phyloP scores from a whole-genome alignment of 2,113 vertebrate species.

The Neomonachus schauinslandi region DNA sequence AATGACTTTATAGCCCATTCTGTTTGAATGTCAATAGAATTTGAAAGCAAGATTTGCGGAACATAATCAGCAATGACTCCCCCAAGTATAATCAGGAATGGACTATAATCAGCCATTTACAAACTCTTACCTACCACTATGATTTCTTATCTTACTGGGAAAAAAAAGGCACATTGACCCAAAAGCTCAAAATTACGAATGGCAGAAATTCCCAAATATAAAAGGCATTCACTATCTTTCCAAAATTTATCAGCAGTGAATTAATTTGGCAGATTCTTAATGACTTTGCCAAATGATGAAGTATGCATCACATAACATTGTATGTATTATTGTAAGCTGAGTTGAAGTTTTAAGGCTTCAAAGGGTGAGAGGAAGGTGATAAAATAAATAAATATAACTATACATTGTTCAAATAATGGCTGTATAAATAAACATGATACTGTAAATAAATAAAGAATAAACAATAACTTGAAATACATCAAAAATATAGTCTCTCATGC shows the following conservation, averaged over 20 bases:
- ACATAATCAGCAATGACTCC: constrained; percentile 64
- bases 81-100: constrained; percentile 63
- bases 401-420: not conserved
- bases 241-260: constrained; percentile 28
- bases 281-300: constrained; percentile 23
- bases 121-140: constrained; percentile 61
- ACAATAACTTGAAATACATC: not conserved
- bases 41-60: constrained; percentile 66
- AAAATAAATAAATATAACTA: not conserved
- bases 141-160: constrained; percentile 49
- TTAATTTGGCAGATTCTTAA: constrained; percentile 49
- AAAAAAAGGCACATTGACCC: not conserved
- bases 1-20: constrained; percentile 72
- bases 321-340: not conserved
- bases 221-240: constrained; percentile 51
- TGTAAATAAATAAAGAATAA: constrained; percentile 52
- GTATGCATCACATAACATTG: not conserved
- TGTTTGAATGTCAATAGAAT: constrained; percentile 70
- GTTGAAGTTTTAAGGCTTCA: constrained; percentile 27
- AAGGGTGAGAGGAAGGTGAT: not conserved
- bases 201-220: constrained; percentile 51
- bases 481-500: not conserved
- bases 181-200: constrained; percentile 54
- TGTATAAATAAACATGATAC: constrained; percentile 32
- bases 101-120: constrained; percentile 67